Evolutionary conservation across 2,797 vertebrate genomes (phyloP), one percentile per base, ranked within the genome.

Genomic region (Allobates femoralis): DNA sequence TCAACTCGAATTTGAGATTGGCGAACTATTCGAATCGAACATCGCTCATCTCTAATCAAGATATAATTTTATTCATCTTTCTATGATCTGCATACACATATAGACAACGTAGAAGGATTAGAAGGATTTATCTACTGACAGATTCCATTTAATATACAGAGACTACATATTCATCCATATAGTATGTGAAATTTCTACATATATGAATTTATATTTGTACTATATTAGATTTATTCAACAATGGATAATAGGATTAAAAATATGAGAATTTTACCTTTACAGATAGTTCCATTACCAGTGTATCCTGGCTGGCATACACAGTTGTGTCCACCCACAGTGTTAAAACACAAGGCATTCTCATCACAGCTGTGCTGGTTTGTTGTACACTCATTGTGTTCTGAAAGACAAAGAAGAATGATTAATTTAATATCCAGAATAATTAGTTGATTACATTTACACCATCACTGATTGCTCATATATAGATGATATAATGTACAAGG

Each of bases 291-390:
- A 1, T 99, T 99, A 30, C 98, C 98, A 0, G 95, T 95, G 89
- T 96, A 99, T 53, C 98, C 98, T 0, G 97, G 98, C 90, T 98
- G 98, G 91, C 98, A 99, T 82, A 98, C 95, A 86, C 98, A 99
- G 92, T 97, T 98, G 94, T 99, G 97, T 60, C 98, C 98, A 51
- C 97, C 98, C 0, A 99, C 97, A 0, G 96, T 99, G 92, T 99
- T 99, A 92, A 99, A 99, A 91, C 98, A 99, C 76, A 99, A 90
- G 0, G 98, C 98, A 0, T 99, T 98, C 90, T 98, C 95, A 51
- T 99, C 96, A 51, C 98, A 99, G 92, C 92, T 97, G 93, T 99
- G 97, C 81, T 97, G 95, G 86, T 97, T 97, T 32, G 95, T 97
- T 91, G 94, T 75, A 74, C 98, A 99, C 90, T 99, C 98, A 0